phyloP scores from a whole-genome alignment of 2,888 invertebrate species.

The Lycophotia porphyrea region DNA sequence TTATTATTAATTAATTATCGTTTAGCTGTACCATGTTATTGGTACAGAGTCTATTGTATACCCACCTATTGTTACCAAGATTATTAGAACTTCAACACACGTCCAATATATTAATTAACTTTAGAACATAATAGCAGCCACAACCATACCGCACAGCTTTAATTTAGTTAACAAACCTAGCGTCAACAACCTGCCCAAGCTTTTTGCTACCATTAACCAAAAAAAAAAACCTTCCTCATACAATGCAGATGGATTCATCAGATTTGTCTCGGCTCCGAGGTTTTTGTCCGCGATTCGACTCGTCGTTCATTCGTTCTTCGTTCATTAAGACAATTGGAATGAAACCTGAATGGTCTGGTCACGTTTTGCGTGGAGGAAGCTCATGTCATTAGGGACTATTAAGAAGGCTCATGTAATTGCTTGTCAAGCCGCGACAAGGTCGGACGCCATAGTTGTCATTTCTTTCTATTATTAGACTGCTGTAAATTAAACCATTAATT shows the following conservation, averaged over 20 bases:
- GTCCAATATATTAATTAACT: not conserved
- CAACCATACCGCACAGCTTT: slow-evolving; percentile 6
- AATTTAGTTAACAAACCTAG: slow-evolving; percentile 10
- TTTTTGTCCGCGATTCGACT: slow-evolving; percentile 66
- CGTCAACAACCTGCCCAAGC: slow-evolving; percentile 41
- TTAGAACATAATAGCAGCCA: not conserved
- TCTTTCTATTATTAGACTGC: slow-evolving; percentile 69
- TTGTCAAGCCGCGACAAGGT: slow-evolving; percentile 69
- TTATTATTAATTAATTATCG: slow-evolving; percentile 55
- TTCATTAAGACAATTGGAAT: slow-evolving; percentile 68
- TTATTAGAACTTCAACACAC: not conserved
- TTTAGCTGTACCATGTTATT: slow-evolving; percentile 13
- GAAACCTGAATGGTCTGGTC: slow-evolving; percentile 67
- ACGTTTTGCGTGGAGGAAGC: slow-evolving; percentile 77
- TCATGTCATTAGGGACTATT: slow-evolving; percentile 80
- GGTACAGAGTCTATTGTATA: not conserved
- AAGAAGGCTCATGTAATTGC: slow-evolving; percentile 78
- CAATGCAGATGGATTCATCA: slow-evolving; percentile 57
- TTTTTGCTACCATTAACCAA: slow-evolving; percentile 29
- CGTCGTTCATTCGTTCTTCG: slow-evolving; percentile 60
- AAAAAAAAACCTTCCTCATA: slow-evolving; percentile 16
- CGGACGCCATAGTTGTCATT: slow-evolving; percentile 66
- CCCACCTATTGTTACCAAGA: not conserved
- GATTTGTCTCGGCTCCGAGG: slow-evolving; percentile 63
- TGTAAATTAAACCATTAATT: slow-evolving; percentile 60